phyloP scores from a whole-genome alignment of 2,888 invertebrate genomes.

The Cotesia congregata region DNA sequence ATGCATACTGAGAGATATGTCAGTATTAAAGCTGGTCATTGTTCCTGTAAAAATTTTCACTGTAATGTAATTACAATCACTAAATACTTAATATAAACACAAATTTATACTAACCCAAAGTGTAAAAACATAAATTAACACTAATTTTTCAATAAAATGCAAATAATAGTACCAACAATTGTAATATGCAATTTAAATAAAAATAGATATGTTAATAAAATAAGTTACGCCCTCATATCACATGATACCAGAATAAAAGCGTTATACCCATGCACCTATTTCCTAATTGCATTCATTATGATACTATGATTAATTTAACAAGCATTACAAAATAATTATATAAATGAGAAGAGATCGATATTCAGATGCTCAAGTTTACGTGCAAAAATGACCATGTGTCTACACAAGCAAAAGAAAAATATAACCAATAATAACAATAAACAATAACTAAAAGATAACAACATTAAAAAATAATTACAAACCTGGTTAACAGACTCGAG shows the following conservation, averaged over 20 bases:
- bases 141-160: not conserved
- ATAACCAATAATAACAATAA: conserved; percentile 8
- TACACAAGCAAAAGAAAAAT: conserved; percentile 32
- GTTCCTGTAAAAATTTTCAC: conserved; percentile 56
- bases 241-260: conserved; percentile 11
- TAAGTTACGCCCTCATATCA: conserved; percentile 23
- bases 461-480: conserved; percentile 37
- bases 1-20: conserved; percentile 61
- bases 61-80: conserved; percentile 32
- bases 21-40: conserved; percentile 60
- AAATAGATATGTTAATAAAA: conserved; percentile 42
- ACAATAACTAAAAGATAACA: conserved; percentile 16
- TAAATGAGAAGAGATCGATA: not conserved
- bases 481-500: conserved; percentile 69
- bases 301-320: conserved; percentile 6
- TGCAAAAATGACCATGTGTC: conserved; percentile 12
- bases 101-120: not conserved
- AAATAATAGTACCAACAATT: not conserved
- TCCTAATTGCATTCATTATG: conserved; percentile 12
- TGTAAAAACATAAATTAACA: not conserved
- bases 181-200: conserved; percentile 36
- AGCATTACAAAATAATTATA: not conserved
- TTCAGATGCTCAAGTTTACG: conserved; percentile 2
- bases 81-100: too few species aligned
- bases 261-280: conserved; percentile 24